phyloP scores from a whole-genome alignment of 2,113 vertebrate genomes.

The Zingel zingel region DNA sequence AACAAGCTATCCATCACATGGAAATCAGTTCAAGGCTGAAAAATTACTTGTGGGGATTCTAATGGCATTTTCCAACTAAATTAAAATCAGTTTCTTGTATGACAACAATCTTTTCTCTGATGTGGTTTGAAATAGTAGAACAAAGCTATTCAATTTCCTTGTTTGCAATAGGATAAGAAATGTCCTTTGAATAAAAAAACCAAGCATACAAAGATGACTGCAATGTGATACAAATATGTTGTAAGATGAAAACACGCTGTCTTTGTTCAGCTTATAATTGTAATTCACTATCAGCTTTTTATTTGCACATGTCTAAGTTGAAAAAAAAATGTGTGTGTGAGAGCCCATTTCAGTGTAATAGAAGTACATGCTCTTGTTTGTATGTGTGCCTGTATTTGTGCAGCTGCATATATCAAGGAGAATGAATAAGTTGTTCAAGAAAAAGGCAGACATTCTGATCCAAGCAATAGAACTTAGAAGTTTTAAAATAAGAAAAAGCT shows the following conservation, averaged over 20 bases:
- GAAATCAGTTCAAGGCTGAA: slow-evolving; percentile 32
- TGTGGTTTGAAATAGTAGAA: slow-evolving; percentile 48
- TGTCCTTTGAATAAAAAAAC: slow-evolving; percentile 44
- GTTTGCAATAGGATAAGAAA: slow-evolving; percentile 36
- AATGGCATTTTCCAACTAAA: slow-evolving; percentile 48
- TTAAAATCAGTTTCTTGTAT: slow-evolving; percentile 50
- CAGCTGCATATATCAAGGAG: not conserved
- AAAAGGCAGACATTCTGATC: not conserved
- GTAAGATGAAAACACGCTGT: slow-evolving; percentile 31
- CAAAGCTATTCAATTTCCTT: slow-evolving; percentile 53
- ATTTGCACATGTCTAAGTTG: slow-evolving; percentile 24
- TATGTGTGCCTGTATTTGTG: slow-evolving; percentile 9
- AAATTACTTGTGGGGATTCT: slow-evolving; percentile 34
- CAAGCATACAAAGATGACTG: slow-evolving; percentile 18
- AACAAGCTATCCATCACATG: slow-evolving; percentile 48
- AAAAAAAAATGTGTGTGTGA: not conserved
- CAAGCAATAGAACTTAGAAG: slow-evolving; percentile 14
- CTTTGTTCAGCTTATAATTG: slow-evolving; percentile 37
- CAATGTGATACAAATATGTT: slow-evolving; percentile 16
- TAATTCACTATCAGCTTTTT: slow-evolving; percentile 39
- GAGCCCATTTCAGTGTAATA: not conserved
- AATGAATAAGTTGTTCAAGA: not conserved
- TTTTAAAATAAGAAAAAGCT: slow-evolving; percentile 23
- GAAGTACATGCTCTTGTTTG: not conserved
- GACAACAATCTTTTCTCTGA: slow-evolving; percentile 47